A percentile compares a stretch with the other conserved stretches of the same genome.
These are phyloP conservation scores for Ia io DNA, from an alignment of 2,113 vertebrate genomes.

Conservation along the genomic window DNA sequence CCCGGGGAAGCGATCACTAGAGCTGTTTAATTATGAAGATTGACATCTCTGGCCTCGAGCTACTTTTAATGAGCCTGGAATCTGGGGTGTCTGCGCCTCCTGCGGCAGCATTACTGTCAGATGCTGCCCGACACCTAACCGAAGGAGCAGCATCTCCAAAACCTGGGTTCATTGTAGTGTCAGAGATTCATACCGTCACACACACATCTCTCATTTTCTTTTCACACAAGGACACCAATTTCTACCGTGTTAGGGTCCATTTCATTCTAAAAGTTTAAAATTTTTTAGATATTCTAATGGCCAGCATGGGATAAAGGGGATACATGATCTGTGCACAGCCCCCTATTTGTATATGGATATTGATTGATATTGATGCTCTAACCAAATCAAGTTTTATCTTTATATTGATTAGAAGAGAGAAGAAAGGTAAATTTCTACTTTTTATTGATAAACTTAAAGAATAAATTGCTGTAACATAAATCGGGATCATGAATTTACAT, in stretches of 20 bases:
- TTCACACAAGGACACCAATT: neutral
- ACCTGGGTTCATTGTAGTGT: neutral
- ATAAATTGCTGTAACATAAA: neutral
- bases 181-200: neutral
- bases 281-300: neutral
- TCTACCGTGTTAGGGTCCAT: neutral
- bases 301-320: neutral
- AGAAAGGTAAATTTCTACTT: neutral
- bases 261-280: neutral
- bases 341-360: neutral
- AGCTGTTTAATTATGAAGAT: neutral
- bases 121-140: neutral
- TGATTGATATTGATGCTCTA: neutral
- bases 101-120: neutral
- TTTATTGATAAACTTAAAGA: neutral
- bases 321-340: neutral
- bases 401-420: neutral
- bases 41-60: constrained; percentile 35
- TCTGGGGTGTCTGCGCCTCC: neutral
- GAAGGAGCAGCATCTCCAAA: neutral
- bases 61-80: constrained; percentile 31
- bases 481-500: neutral
- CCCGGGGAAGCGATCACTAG: neutral
- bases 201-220: neutral
- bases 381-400: neutral